phyloP scores from a whole-genome alignment of 2,888 invertebrate genomes.

The Buathra laborator region DNA sequence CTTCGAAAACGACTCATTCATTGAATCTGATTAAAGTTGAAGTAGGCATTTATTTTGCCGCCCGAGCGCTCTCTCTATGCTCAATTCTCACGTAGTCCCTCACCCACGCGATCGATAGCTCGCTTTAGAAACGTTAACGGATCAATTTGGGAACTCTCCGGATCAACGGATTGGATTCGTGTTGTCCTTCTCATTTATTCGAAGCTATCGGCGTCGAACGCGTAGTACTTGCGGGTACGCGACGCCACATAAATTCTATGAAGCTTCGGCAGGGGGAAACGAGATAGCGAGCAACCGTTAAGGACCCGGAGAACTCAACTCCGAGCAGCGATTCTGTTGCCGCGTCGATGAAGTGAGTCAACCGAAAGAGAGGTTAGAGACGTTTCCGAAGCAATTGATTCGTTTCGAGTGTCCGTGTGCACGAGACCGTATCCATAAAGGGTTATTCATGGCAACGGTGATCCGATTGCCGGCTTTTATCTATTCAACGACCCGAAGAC shows the following conservation, averaged over 20 bases:
- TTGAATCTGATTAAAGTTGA: conserved; percentile 38
- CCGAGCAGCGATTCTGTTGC: not conserved
- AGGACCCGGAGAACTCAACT: not conserved
- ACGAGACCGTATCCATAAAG: conserved; percentile 63
- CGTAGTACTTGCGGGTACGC: not conserved
- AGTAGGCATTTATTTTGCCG: not conserved
- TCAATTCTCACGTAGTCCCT: conserved; percentile 1
- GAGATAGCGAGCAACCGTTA: conserved; percentile 60
- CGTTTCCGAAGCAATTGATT: conserved; percentile 66
- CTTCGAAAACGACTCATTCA: conserved; percentile 39
- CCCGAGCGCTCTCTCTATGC: no score
- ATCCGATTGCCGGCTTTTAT: conserved; percentile 63
- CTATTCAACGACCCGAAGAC: conserved; percentile 62
- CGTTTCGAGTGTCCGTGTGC: conserved; percentile 47
- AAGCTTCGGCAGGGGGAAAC: conserved; percentile 5
- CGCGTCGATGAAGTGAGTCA: conserved; percentile 14
- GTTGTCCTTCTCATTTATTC: conserved; percentile 23
- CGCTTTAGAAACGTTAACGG: conserved; percentile 69
- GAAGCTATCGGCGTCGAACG: not conserved
- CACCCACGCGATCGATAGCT: conserved; percentile 73
- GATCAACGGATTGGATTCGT: conserved; percentile 32
- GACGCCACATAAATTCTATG: conserved; percentile 59
- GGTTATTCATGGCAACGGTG: conserved; percentile 64
- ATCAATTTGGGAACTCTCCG: conserved; percentile 24
- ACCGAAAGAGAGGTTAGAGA: conserved; percentile 49